Base-by-base conservation (phyloP, 2,888 invertebrate species). In the Leptopilina myrica region DNA sequence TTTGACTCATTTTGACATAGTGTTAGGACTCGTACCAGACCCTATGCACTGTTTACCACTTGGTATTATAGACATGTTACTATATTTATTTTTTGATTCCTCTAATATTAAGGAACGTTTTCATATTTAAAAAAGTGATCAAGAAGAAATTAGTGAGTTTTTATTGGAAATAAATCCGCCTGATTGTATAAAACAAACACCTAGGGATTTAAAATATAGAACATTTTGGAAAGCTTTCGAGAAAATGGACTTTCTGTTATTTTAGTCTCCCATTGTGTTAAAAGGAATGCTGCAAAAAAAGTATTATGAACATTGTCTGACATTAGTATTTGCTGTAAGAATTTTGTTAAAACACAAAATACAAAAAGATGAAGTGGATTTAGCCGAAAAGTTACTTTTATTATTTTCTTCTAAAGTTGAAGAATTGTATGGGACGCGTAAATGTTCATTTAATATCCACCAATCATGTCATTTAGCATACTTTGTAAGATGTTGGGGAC, bases 301-400 rank as follows among this genome's bases (percentile, higher is more conserved):
- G 8, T 80, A 69, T n/a, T 80, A 76, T 40, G 56, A 80, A 26
- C 80, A 78, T 9, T 46, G 7, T 46, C 76, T 80, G 26, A 5
- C 67, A 14, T 40, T 80, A 26, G 64, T 78, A 4, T 49, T 56
- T 20, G 73, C 26, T 4, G 66, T 66, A 5, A 43, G 46, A 43
- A 76, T 78, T n/a, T 40, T 80, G 20, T 53, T 79, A 0, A 46
- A 79, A 77, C 2, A 20, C 1, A 64, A 53, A 76, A 80, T 76
- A 8, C 59, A 12, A 2, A n/a, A 5, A 1, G 9, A 65, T 15
- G 76, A 80, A 46, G 46, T 78, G 11, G 26, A 78, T 33, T 20
- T 76, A 9, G 78, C 76, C 5, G 80, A 78, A n/a, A 56, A 46
- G 4, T 15, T 78, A 26, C 26, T 80, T 4, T n/a, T 75, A 20